Evolutionary conservation across 2,888 invertebrate genomes (phyloP), one percentile per base, ranked within the genome.

Genomic region (Hydroisotoma schaefferi): DNA sequence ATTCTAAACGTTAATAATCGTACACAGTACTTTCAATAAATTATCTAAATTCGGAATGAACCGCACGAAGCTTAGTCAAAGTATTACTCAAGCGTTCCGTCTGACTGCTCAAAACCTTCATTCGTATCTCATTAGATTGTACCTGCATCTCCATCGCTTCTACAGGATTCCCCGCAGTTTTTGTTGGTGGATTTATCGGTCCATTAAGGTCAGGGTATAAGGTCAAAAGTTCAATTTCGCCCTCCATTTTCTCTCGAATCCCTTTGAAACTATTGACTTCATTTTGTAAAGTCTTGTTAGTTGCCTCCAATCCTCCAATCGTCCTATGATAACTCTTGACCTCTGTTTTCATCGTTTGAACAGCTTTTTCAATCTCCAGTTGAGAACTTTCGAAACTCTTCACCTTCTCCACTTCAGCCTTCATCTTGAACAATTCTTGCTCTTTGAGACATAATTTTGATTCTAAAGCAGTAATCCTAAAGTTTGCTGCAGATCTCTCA

Each of bases 81-180:
- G 68, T 64, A 2, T 18, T 52, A 1, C 38, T 54, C 10, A 68
- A 52, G 8, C 68, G 55, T 23, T 58, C 55, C 46, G 61, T 68
- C 52, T 68, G 68, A 22, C 60, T 60, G n/a, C 51, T 23, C 1
- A 68, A 40, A 28, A 66, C 49, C 28, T 66, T 59, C 51, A 68
- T 57, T n/a, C 68, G 46, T 20, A 62, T 33, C 23, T 55, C 46
- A 54, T 68, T 68, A 1, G 68, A 65, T 12, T 57, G 59, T 2
- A 68, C 38, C 33, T 68, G 68, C 53, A 55, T 61, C 53, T 62
- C 59, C 65, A 68, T 66, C 26, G 65, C 60, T 43, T 63, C 61
- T 12, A 68, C 26, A 1, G 63, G 59, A 10, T 53, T 18, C 2
- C 52, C 56, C 3, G 38, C 26, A 15, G 25, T 48, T 20, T 47